A percentile compares a stretch with the other conserved stretches of the same genome.
These are phyloP conservation scores for Bucorvus abyssinicus DNA, from an alignment of 2,797 vertebrate genomes.

Conservation along the genomic window DNA sequence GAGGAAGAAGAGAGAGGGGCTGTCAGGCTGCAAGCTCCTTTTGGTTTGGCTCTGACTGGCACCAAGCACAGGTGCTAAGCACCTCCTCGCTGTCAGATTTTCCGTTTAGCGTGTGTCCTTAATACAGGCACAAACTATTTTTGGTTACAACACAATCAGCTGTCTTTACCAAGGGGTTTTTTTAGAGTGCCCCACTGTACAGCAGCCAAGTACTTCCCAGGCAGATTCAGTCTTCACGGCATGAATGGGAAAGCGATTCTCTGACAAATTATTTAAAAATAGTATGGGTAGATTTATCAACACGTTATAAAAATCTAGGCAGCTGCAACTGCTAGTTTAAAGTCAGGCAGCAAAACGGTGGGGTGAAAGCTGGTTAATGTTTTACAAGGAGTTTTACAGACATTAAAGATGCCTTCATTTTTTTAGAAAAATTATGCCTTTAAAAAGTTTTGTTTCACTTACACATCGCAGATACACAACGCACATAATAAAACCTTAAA, in stretches of 20 bases:
- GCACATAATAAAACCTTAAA: background rate
- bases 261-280: slow-evolving; percentile 62
- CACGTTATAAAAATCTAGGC: slow-evolving; percentile 49
- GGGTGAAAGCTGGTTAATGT: background rate
- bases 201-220: slow-evolving; percentile 48
- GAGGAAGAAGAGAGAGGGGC: background rate
- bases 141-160: slow-evolving; percentile 29
- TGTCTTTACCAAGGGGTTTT: slow-evolving; percentile 50
- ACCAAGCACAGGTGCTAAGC: slow-evolving; percentile 29
- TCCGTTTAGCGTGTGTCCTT: slow-evolving; percentile 12
- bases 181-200: slow-evolving; percentile 4
- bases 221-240: background rate
- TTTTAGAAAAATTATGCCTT: background rate
- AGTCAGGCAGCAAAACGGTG: background rate
- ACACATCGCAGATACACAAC: background rate
- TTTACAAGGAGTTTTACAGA: slow-evolving; percentile 15
- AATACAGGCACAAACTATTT: slow-evolving; percentile 38
- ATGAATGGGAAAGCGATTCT: slow-evolving; percentile 45
- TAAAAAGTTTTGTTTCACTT: slow-evolving; percentile 1
- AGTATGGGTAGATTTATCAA: slow-evolving; percentile 40
- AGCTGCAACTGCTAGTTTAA: slow-evolving; percentile 37
- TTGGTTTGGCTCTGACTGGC: background rate
- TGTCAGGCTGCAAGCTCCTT: slow-evolving; percentile 13
- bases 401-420: background rate
- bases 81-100: slow-evolving; percentile 6